phyloP scores from a whole-genome alignment of 2,888 invertebrate genomes.

The Isoperla grammatica region DNA sequence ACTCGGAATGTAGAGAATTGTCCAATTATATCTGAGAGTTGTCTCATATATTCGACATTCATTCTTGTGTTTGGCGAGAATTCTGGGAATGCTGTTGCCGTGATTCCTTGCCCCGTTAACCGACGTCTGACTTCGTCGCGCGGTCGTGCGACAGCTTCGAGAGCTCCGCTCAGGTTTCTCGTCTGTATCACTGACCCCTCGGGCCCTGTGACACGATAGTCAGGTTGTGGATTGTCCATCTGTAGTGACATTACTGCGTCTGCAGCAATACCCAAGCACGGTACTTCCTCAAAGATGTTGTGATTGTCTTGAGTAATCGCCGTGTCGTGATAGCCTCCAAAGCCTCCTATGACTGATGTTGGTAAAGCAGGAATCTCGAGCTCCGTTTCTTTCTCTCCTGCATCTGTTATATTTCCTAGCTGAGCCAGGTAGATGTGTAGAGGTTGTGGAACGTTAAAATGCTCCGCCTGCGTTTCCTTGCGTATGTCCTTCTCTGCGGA shows the following conservation, averaged over 20 bases:
- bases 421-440: slow-evolving; percentile 3
- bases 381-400: slow-evolving; percentile 11
- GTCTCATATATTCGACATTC: neutral
- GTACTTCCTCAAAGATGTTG: slow-evolving; percentile 16
- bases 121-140: slow-evolving; percentile 1
- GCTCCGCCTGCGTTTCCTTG: slow-evolving; percentile 1
- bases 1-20: neutral
- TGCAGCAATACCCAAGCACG: slow-evolving; percentile 12
- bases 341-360: neutral
- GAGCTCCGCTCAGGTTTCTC: slow-evolving; percentile 1
- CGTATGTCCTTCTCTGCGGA: slow-evolving; percentile 15
- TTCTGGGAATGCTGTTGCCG: slow-evolving; percentile 11
- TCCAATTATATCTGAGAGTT: too few species aligned
- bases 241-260: slow-evolving; percentile 13
- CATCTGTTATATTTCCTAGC: slow-evolving; percentile 5
- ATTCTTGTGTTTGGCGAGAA: slow-evolving; percentile 8
- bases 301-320: neutral
- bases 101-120: neutral
- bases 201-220: neutral
- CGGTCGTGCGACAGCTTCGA: neutral
- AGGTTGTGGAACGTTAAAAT: slow-evolving; percentile 19
- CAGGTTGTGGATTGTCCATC: neutral
- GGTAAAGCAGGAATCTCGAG: slow-evolving; percentile 14
- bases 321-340: slow-evolving; percentile 9
- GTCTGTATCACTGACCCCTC: neutral